Evolutionary conservation across 2,888 invertebrate species (phyloP).

Genomic region (Homarus gammarus): DNA sequence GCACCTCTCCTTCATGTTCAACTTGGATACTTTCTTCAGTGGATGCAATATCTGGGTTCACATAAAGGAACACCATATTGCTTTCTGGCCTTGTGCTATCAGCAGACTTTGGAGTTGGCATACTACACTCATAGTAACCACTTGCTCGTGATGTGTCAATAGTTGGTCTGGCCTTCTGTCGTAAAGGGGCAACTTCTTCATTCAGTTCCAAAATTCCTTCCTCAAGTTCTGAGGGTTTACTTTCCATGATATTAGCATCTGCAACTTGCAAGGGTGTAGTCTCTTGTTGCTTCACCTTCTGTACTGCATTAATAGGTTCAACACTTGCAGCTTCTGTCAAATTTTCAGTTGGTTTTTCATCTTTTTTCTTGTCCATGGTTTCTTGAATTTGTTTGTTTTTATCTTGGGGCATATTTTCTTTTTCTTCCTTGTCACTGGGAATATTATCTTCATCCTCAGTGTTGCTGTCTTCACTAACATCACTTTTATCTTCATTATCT

Average conservation of each 20-base stretch:
- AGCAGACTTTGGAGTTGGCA: slow-evolving; percentile 62
- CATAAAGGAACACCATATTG: slow-evolving; percentile 60
- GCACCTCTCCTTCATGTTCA: slow-evolving; percentile 33
- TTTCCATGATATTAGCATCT: slow-evolving; percentile 1
- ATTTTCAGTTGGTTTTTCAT: neutral
- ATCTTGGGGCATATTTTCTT: neutral
- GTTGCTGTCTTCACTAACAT: neutral
- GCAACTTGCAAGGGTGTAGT: neutral
- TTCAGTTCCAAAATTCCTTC: slow-evolving; percentile 7
- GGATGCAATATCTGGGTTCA: slow-evolving; percentile 48
- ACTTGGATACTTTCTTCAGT: slow-evolving; percentile 43
- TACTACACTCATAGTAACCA: slow-evolving; percentile 61
- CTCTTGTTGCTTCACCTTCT: slow-evolving; percentile 18
- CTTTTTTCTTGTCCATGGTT: neutral
- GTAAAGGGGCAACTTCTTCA: neutral
- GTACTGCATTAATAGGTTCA: slow-evolving; percentile 18
- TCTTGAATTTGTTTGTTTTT: neutral
- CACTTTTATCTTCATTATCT: neutral
- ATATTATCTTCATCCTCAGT: neutral
- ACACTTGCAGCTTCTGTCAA: neutral
- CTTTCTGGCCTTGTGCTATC: slow-evolving; percentile 30
- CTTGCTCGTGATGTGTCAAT: slow-evolving; percentile 54
- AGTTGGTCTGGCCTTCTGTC: slow-evolving; percentile 40
- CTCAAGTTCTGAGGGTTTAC: neutral
- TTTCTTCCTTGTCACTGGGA: neutral